Percentiles rank a stretch among this genome's conserved stretches.
These are phyloP conservation scores for Diaperis boleti DNA, from an alignment of 2,888 invertebrate genomes.

Conservation along the genomic window DNA sequence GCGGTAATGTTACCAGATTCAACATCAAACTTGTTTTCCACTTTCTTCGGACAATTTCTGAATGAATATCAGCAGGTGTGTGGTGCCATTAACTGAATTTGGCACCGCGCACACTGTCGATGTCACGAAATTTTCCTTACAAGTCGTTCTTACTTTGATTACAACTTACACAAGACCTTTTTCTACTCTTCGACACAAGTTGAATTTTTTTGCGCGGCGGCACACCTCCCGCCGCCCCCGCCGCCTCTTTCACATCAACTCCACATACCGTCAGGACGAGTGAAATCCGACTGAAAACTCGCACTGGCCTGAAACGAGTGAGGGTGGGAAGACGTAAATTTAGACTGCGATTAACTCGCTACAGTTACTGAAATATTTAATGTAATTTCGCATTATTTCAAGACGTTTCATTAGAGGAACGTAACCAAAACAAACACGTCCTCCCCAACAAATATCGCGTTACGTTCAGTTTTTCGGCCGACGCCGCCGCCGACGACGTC, in stretches of 20 bases:
- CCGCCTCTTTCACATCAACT: slow-evolving; percentile 17
- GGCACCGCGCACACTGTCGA: no score
- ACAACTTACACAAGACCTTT: no score
- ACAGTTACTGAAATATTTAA: slow-evolving; percentile 63
- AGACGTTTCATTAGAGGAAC: slow-evolving; percentile 56
- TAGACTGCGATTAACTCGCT: slow-evolving; percentile 63
- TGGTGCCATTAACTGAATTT: no score
- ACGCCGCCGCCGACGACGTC: no score
- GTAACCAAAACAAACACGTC: slow-evolving; percentile 50
- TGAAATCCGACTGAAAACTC: slow-evolving; percentile 55
- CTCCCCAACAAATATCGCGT: slow-evolving; percentile 40
- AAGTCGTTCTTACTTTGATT: no score
- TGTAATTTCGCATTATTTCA: slow-evolving; percentile 63
- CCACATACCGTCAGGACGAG: slow-evolving; percentile 24
- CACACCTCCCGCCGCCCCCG: slow-evolving; percentile 9
- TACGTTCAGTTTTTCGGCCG: slow-evolving; percentile 35
- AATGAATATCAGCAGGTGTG: no score
- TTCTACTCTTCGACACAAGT: no score
- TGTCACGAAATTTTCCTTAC: no score
- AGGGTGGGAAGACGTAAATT: slow-evolving; percentile 66
- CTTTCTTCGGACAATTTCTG: no score
- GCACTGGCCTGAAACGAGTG: slow-evolving; percentile 56
- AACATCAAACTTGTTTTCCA: no score
- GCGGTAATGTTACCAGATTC: no score
- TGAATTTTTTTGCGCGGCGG: not conserved